Evolutionary conservation across 2,888 invertebrate genomes (phyloP).

Genomic region (Tillus elongatus): DNA sequence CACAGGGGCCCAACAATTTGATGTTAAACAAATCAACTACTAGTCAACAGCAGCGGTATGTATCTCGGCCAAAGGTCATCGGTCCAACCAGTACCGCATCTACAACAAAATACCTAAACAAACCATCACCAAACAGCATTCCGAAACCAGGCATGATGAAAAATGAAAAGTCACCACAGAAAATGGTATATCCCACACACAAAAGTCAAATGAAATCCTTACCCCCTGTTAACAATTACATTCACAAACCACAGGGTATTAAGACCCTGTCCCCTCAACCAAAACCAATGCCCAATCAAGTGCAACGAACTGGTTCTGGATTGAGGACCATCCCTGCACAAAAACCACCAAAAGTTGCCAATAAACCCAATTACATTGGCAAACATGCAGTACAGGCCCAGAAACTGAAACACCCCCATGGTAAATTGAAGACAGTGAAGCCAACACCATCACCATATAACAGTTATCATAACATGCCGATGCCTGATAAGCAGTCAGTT

Average conservation of each 20-base stretch:
- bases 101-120: constrained; percentile 34
- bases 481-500: constrained; percentile 43
- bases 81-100: constrained; percentile 31
- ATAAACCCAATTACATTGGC: constrained; percentile 41
- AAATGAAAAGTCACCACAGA: constrained; percentile 20
- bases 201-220: constrained; percentile 36
- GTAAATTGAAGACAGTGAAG: constrained; percentile 14
- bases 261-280: constrained; percentile 36
- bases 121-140: constrained; percentile 23
- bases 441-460: constrained; percentile 18
- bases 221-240: constrained; percentile 29
- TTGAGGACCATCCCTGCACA: constrained; percentile 40
- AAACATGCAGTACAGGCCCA: constrained; percentile 42
- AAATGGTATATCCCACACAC: constrained; percentile 33
- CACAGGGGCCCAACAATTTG: constrained; percentile 27
- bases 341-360: constrained; percentile 32
- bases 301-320: constrained; percentile 35
- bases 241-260: constrained; percentile 27
- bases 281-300: constrained; percentile 27
- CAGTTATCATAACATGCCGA: constrained; percentile 13
- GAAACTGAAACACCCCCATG: constrained; percentile 27
- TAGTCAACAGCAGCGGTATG: constrained; percentile 24
- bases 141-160: constrained; percentile 21
- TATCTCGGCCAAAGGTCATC: constrained; percentile 33
- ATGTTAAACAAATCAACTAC: constrained; percentile 31